A percentile compares a stretch with the other conserved stretches of the same genome.
phyloP scores from a whole-genome alignment of 2,888 invertebrate genomes.

The Ecliptopera silaceata region DNA sequence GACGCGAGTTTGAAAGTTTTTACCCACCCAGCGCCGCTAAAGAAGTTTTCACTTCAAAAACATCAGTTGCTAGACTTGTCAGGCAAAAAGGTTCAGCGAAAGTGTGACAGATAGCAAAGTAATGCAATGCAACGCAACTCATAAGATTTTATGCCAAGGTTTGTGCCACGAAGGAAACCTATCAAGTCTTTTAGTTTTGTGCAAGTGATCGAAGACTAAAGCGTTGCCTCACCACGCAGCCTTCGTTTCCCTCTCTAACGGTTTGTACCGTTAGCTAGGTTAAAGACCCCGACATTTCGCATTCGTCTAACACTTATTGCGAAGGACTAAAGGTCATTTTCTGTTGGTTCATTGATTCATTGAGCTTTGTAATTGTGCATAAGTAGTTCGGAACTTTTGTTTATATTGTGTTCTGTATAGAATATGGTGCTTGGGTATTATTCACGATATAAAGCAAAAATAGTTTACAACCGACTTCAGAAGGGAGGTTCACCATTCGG shows the following conservation, averaged over 20 bases:
- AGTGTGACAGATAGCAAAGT: background rate
- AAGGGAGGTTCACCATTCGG: no score
- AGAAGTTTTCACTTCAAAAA: no score
- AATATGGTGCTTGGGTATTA: background rate
- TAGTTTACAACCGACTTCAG: no score
- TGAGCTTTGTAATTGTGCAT: conserved; percentile 17
- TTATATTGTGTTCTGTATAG: background rate
- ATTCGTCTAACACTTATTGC: conserved; percentile 26
- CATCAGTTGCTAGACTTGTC: no score
- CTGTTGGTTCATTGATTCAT: conserved; percentile 25
- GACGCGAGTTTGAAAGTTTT: no score
- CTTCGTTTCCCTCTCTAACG: conserved; percentile 55
- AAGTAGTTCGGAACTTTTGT: background rate
- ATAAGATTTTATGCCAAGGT: background rate
- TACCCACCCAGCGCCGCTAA: no score
- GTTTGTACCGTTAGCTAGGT: conserved; percentile 53
- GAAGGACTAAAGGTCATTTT: conserved; percentile 35
- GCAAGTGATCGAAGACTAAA: conserved; percentile 2
- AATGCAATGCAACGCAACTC: background rate
- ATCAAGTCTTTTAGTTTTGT: conserved; percentile 11
- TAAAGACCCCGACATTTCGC: conserved; percentile 48
- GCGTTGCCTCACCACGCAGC: conserved; percentile 32
- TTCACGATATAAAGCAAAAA: no score
- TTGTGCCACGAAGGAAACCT: conserved; percentile 5
- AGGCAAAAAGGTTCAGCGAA: no score